Evolutionary conservation across 2,888 invertebrate genomes (phyloP).

Genomic region (Galerucella calmariensis): DNA sequence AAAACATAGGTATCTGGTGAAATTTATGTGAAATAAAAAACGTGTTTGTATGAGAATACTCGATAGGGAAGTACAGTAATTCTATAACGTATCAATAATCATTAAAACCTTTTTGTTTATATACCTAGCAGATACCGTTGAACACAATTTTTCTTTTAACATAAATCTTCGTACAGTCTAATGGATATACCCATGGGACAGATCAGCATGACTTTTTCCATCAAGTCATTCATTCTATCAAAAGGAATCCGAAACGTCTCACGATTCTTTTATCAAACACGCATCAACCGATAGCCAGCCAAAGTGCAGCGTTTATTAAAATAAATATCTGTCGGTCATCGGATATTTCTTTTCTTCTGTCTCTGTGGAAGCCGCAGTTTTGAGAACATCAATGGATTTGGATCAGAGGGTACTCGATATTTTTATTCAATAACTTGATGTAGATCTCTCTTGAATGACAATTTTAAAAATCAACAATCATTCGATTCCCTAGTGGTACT

Average conservation of each 20-base stretch:
- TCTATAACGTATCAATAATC: not conserved
- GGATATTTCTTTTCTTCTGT: conserved; percentile 19
- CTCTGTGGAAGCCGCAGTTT: conserved; percentile 6
- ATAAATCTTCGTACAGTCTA: not conserved
- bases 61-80: not conserved
- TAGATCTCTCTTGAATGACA: no score
- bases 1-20: not conserved
- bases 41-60: conserved; percentile 35
- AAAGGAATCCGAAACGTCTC: conserved; percentile 29
- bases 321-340: conserved; percentile 36
- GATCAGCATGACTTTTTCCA: conserved; percentile 24
- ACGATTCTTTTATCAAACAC: conserved; percentile 33
- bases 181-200: conserved; percentile 4
- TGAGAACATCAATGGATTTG: not conserved
- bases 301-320: conserved; percentile 29
- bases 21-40: not conserved
- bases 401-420: not conserved
- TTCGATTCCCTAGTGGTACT: no score
- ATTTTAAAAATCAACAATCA: no score
- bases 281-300: conserved; percentile 25
- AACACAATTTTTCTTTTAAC: conserved; percentile 6
- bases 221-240: conserved; percentile 21
- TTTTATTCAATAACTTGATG: not conserved
- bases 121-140: not conserved
- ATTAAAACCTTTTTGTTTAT: not conserved